Evolutionary conservation across 2,888 invertebrate species (phyloP), one percentile per base, ranked within the genome.

Genomic region (Lordiphosa fenestrarum): DNA sequence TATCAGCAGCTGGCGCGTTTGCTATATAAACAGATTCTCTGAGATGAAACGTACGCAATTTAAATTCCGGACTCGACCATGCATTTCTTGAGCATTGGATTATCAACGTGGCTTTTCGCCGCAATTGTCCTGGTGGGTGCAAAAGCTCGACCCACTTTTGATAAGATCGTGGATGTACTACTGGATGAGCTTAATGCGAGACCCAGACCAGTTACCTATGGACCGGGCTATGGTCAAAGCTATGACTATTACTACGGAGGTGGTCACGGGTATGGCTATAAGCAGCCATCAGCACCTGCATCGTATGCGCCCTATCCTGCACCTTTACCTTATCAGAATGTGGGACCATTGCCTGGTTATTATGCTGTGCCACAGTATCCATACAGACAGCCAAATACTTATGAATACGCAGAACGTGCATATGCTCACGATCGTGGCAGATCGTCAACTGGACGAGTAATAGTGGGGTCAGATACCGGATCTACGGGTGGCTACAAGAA

Each of bases 231-330:
- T 12, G 68, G 73, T 5, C 75, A 74, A n/a, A 83, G 85, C 35
- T 84, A 84, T 33, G 67, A 82, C 12, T 84, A 84, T 13, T 65
- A 73, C 21, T 82, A 84, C 21, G 85, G 83, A 21, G 71, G 74
- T 2, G 80, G 71, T 3, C 56, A 67, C 33, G 61, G 37, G 1
- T 60, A 84, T 30, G 66, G 19, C 6, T 58, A 75, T 33, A 48
- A 49, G 71, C 35, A 69, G 80, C 49, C 57, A 52, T 3, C 21
- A 6, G 9, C 30, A 13, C 15, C 44, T 10, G 7, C 15, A 10
- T 0, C 39, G 10, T 19, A 15, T 19, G 39, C 10, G 19, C 15
- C 39, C 9, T 19, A 39, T 15, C 9, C 30, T 30, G 30, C 30
- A 30, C 30, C 30, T 39, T 19, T 42, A 41, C 61, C 60, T 2